Percentiles rank a stretch among this genome's conserved stretches.
Conservation (phyloP, 2,797 vertebrate genomes). For the Hirundo rustica region DNA sequence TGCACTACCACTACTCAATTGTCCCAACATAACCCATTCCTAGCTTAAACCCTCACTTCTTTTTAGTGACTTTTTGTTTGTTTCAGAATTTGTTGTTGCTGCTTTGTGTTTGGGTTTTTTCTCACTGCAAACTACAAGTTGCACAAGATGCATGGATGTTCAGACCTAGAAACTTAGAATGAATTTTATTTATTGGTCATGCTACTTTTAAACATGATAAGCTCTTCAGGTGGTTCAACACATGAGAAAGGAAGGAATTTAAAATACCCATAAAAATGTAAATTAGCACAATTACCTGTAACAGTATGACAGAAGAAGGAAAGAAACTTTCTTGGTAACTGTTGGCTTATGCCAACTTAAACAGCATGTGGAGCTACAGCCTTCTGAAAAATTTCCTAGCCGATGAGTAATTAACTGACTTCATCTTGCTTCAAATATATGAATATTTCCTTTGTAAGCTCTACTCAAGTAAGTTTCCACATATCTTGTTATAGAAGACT, state of each 20-base stretch:
- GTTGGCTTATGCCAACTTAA: not conserved
- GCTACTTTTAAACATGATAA: not conserved
- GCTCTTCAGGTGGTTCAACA: not conserved
- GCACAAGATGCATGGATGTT: not conserved
- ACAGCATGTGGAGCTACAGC: not conserved
- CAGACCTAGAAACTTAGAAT: not conserved
- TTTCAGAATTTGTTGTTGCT: not conserved
- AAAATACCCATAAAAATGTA: not conserved
- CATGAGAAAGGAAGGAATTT: not conserved
- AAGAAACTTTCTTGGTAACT: not conserved
- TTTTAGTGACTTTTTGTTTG: not conserved
- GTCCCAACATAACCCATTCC: not conserved
- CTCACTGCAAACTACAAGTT: not conserved
- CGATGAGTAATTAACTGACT: not conserved
- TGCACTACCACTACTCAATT: not conserved
- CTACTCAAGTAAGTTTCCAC: not conserved
- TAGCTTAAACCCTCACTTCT: not conserved
- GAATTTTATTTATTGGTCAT: not conserved
- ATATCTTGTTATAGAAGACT: not conserved
- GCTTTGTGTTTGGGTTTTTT: not conserved
- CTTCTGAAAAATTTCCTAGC: not conserved
- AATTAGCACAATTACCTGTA: not conserved
- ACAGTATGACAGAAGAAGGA: fast-evolving
- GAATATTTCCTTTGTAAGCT: not conserved
- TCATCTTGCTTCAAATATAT: not conserved